Evolutionary conservation across 2,888 invertebrate genomes (phyloP), one percentile per base, ranked within the genome.

Genomic region (Rhagonycha lutea): DNA sequence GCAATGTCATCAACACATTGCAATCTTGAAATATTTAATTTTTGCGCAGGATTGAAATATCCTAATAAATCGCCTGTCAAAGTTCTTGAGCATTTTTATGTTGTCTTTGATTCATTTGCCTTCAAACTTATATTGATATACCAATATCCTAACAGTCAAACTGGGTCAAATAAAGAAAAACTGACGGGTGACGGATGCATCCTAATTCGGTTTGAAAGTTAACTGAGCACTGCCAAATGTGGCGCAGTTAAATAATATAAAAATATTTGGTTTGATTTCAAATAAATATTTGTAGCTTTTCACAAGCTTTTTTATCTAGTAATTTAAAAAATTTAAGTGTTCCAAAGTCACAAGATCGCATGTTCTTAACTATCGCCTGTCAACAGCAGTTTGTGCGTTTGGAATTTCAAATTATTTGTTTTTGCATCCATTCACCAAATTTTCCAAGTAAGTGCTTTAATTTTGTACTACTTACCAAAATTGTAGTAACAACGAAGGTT

Each of bases 401-500:
- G 63, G 63, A 65, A 65, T 65, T 65, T 65, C 26, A 65, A 65
- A 65, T 65, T 65, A 23, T 24, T 7, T 11, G 10, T 24, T 65
- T 65, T 24, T n/a, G 8, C 14, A 9, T 14, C 14, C 12, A 14
- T 12, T 14, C 32, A 18, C 4, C n/a, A 26, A 68, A 68, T 14
- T 14, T 28, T 12, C 11, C 14, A 26, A n/a, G 10, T 61, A 61
- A 70, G 8, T 32, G 11, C 26, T 10, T 32, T 14, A 14, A 62
- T 69, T 24, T n/a, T n/a, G n/a, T n/a, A n/a, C n/a, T 60, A 88
- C 93, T 92, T 88, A 98, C 98, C 92, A 97, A 88, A 85, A 97
- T 95, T 9, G 97, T 96, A 7, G 97, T 96, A 14, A 98, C 96
- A 72, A 94, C 91, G 78, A 98, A 92, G 0, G 97, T 97, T 88